These are phyloP conservation scores for Odontomyia ornata DNA, from an alignment of 2,888 invertebrate species.

Conservation along the genomic window DNA sequence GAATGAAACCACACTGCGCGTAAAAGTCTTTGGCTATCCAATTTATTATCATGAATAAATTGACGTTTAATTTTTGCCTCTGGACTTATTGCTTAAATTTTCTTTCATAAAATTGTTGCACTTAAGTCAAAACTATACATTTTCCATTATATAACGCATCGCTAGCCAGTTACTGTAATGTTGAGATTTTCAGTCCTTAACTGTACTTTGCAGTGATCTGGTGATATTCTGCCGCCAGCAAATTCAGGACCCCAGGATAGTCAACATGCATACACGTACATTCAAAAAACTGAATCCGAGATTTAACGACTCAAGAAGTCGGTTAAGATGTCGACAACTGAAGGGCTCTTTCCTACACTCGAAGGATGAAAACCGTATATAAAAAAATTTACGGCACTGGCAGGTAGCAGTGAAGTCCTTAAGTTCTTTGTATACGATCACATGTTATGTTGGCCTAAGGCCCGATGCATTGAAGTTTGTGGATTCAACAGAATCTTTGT, in stretches of 20 bases:
- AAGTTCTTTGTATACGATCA: constrained; percentile 7
- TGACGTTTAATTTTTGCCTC: no score
- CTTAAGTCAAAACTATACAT: no score
- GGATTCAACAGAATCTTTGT: no score
- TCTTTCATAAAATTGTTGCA: no score
- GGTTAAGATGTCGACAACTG: constrained; percentile 2
- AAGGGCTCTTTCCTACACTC: background rate
- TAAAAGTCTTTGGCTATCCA: no score
- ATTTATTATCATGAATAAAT: no score
- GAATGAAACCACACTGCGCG: no score
- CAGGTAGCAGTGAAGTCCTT: constrained; percentile 25
- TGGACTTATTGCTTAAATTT: no score
- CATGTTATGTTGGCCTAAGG: background rate
- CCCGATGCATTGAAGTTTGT: background rate
- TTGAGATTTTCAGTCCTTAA: background rate
- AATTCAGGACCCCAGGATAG: background rate
- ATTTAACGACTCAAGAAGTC: constrained; percentile 20
- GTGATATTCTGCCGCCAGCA: background rate
- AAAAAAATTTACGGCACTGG: constrained; percentile 16
- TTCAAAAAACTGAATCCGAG: constrained; percentile 14
- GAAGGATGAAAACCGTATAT: background rate
- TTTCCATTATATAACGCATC: no score
- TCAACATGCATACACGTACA: background rate
- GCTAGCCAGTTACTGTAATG: no score
- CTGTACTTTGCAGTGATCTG: constrained; percentile 10